These are phyloP conservation scores for Argyresthia albistria DNA, from an alignment of 2,888 invertebrate species.

Conservation along the genomic window DNA sequence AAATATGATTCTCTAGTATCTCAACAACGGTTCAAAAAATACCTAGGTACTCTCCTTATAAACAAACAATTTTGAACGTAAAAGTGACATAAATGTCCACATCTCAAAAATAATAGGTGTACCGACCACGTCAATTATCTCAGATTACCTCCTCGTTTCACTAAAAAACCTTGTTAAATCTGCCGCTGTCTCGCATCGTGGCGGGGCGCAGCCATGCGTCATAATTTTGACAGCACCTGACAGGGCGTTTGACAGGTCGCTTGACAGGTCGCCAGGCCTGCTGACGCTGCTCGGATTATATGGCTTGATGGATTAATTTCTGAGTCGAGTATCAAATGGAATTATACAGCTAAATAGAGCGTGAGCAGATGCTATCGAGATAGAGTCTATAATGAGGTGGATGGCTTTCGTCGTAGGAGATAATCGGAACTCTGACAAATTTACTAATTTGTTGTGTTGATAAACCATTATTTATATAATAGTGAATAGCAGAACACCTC, in stretches of 20 bases:
- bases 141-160: constrained; percentile 2
- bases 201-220: constrained; percentile 55
- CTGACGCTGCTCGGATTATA: constrained; percentile 2
- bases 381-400: background rate
- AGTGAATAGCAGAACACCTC: no score
- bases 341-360: constrained; percentile 12
- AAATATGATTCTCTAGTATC: no score
- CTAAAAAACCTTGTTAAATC: constrained; percentile 1
- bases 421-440: no score
- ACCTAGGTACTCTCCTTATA: no score
- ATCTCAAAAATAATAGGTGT: background rate
- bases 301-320: constrained; percentile 64
- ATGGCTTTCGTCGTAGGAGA: background rate
- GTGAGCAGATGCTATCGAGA: background rate
- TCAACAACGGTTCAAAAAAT: no score
- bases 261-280: constrained; percentile 29
- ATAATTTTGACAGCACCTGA: constrained; percentile 60
- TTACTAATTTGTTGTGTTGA: no score
- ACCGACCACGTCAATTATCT: background rate
- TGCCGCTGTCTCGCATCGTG: background rate
- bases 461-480: no score
- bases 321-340: constrained; percentile 27
- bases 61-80: no score
- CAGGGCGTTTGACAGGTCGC: constrained; percentile 45
- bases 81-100: no score